Evolutionary conservation across 2,888 invertebrate genomes (phyloP), one percentile per base, ranked within the genome.

Genomic region (Acleris holmiana): DNA sequence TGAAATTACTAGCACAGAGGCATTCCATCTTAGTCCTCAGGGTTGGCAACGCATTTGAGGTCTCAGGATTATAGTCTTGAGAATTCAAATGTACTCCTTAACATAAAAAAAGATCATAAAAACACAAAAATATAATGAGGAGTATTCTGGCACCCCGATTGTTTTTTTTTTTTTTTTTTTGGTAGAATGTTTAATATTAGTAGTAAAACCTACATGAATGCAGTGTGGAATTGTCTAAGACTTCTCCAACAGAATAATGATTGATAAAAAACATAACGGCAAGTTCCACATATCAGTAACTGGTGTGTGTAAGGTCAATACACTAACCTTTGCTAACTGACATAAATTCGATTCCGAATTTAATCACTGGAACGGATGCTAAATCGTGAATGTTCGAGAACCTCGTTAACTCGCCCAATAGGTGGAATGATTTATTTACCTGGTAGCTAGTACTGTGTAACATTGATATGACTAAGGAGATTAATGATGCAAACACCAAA

Each of bases 291-390:
- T 41, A 53, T 35, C 53, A 40, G 13, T 53, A 65, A 49, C 19
- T 40, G 10, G 58, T 73, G 71, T 69, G 76, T 74, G 75, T 69
- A 80, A 76, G 81, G 80, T 82, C 83, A 82, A 83, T 80, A 78
- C 74, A 71, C 61, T 76, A 81, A 83, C 81, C 81, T 84, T 80
- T 77, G 69, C 69, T 76, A 76, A 71, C 73, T 68, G 68, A 69
- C 75, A 80, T 79, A 76, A 77, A 77, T 79, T 74, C 62, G 68
- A 68, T 71, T 71, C 71, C 69, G 77, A 83, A 76, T 74, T 71
- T 76, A 78, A 80, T 80, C 73, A 76, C 67, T 69, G 66, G 68
- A 79, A 72, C 76, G 75, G 76, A 79, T 75, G 74, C 73, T 68
- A 67, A 60, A 59, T 68, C 69, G 69, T 76, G 72, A 76, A 72